phyloP scores from a whole-genome alignment of 37 sponge, comb jelly and placozoan genomes.

The Cladorhizidae sp. region DNA sequence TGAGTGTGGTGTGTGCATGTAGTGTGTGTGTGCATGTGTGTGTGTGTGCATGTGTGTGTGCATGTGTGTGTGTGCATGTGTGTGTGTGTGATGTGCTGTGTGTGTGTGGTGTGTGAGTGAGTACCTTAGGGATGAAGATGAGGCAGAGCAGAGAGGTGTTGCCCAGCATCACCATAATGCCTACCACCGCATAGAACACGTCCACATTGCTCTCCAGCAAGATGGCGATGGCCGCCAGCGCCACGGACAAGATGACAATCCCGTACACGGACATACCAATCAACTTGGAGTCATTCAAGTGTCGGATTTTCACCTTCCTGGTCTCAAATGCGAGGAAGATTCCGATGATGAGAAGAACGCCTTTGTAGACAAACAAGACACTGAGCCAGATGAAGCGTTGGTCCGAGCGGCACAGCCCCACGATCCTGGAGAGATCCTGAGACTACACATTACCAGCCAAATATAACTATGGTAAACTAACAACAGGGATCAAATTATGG shows the following conservation, averaged over 20 bases:
- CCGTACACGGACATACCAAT: conserved; percentile 62
- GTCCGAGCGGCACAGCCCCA: conserved; percentile 20
- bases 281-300: conserved; percentile 60
- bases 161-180: conserved; percentile 46
- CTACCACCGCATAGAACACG: conserved; percentile 43
- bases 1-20: no score
- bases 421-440: conserved; percentile 20
- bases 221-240: conserved; percentile 33
- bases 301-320: conserved; percentile 42
- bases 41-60: no score
- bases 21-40: no score
- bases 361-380: conserved; percentile 62
- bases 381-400: conserved; percentile 16
- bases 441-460: conserved; percentile 5
- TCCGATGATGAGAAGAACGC: conserved; percentile 49
- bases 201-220: conserved; percentile 29
- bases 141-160: conserved; percentile 46
- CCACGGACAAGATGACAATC: conserved; percentile 52
- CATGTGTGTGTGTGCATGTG: neutral
- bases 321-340: conserved; percentile 70
- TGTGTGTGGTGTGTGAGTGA: neutral
- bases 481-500: no score
- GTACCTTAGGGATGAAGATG: conserved; percentile 61
- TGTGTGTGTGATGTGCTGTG: neutral
- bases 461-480: neutral